Percentiles rank a stretch among this genome's conserved stretches.
Evolutionary conservation across 92 coral and sea anemone species (phyloP).

Genomic region (Epizoanthus stellaris): DNA sequence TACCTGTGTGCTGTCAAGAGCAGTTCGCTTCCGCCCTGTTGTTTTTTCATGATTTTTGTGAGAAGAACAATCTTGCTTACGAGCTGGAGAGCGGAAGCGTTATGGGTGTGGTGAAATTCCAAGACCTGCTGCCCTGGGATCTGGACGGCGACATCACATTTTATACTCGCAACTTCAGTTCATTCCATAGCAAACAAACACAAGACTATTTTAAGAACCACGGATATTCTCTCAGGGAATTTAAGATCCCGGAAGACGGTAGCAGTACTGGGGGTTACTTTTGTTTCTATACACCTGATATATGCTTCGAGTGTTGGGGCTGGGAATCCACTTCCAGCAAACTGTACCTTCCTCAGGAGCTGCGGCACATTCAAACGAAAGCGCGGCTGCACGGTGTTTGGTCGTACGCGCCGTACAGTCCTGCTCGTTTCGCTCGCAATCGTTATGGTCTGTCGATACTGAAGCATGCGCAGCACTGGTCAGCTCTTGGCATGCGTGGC

Average conservation of each 20-base stretch:
- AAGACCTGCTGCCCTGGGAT: slow-evolving; percentile 68
- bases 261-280: not conserved
- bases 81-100: slow-evolving; percentile 59
- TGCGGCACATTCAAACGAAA: slow-evolving; percentile 26
- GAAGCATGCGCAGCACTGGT: slow-evolving; percentile 56
- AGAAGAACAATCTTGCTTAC: slow-evolving; percentile 39
- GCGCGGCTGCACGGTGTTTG: slow-evolving; percentile 43
- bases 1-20: slow-evolving; percentile 70
- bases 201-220: slow-evolving; percentile 30
- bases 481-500: slow-evolving; percentile 29
- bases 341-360: slow-evolving; percentile 55
- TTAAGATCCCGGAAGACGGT: not conserved
- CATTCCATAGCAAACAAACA: slow-evolving; percentile 39
- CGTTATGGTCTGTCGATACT: slow-evolving; percentile 48
- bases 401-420: slow-evolving; percentile 54
- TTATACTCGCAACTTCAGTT: slow-evolving; percentile 14
- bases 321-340: slow-evolving; percentile 1
- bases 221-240: slow-evolving; percentile 24
- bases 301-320: not conserved
- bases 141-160: slow-evolving; percentile 49
- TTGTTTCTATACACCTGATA: not conserved
- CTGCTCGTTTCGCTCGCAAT: slow-evolving; percentile 53
- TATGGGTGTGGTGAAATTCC: slow-evolving; percentile 58
- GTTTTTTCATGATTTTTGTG: slow-evolving; percentile 37
- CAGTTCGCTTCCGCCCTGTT: slow-evolving; percentile 39